Base-by-base conservation (phyloP, 2,797 vertebrate species). In the Danio choprae region DNA sequence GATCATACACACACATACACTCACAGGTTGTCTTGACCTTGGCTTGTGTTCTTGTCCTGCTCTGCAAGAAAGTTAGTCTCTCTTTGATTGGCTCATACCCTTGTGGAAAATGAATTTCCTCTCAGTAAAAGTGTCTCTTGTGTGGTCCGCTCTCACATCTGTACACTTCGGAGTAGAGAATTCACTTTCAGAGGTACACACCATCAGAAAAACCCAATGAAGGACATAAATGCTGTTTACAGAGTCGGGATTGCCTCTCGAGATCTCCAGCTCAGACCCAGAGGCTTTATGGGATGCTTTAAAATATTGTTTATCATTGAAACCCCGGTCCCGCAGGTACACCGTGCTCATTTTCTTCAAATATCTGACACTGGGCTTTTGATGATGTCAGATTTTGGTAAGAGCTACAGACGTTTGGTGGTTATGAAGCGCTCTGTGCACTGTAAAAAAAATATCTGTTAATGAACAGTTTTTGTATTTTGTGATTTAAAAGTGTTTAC, bases 381-480 rank as follows among this genome's bases (percentile, higher is more conserved):
- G 59, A 64, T 75, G 73, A 75, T 75, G 73, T 43, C 60, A 64
- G n/a, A 64, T 65, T 55, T 55, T 2, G 62, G 48, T 55, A 65
- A 53, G 60, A 29, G 12, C 38, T 53, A 46, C 18, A 64, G 60
- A 53, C 9, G 8, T 41, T 36, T 13, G 15, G 1, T 55, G 6
- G 58, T 63, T 63, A 20, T 41, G 36, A 40, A 53, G 13, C 43
- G 38, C 16, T 62, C 16, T 2, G n/a, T 22, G 60, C 29, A 29
- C 29, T 29, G 29, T 1, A 1, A 29, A 29, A 29, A 29, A n/a
- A 29, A 29, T 3, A 29, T 29, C 29, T 29, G 29, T 1, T 29
- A 29, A 29, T 29, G 29, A 29, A 29, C 29, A 1, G 29, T 29
- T 29, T 29, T 29, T 3, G 3, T 29, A 29, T 29, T 29, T 29